Evolutionary conservation across 2,888 invertebrate species (phyloP).

Genomic region (Sarcophaga subvicina): DNA sequence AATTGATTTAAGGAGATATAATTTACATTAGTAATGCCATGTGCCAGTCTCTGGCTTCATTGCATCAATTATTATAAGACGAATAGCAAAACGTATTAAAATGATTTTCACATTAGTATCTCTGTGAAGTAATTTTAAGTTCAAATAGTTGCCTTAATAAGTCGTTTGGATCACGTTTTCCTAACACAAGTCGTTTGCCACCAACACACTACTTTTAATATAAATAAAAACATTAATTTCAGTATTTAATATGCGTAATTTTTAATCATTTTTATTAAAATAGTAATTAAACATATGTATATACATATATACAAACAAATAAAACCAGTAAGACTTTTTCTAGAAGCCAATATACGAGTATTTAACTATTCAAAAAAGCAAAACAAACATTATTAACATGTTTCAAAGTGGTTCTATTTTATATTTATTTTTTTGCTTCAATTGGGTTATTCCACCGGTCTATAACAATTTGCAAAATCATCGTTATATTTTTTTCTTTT

Average conservation of each 20-base stretch:
- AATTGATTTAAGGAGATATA: too few relatives aligned
- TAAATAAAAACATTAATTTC: not conserved
- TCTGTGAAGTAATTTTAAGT: not conserved
- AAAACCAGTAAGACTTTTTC: too few relatives aligned
- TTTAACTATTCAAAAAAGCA: not conserved
- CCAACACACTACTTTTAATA: slow-evolving; percentile 10
- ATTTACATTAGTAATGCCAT: too few relatives aligned
- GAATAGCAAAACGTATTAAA: not conserved
- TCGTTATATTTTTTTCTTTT: slow-evolving; percentile 15
- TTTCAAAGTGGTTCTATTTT: not conserved
- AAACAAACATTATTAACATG: not conserved
- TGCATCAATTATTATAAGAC: too few relatives aligned
- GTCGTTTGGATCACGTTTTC: slow-evolving; percentile 62
- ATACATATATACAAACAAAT: too few relatives aligned
- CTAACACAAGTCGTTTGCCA: slow-evolving; percentile 37
- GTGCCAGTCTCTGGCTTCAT: too few relatives aligned
- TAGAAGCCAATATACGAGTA: too few relatives aligned
- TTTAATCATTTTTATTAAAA: not conserved
- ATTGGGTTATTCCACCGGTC: slow-evolving; percentile 8
- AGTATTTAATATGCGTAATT: slow-evolving; percentile 30
- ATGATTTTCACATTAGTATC: not conserved
- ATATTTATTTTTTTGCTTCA: slow-evolving; percentile 6
- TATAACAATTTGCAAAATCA: slow-evolving; percentile 3
- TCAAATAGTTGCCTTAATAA: slow-evolving; percentile 30
- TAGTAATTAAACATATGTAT: not conserved